phyloP scores from a whole-genome alignment of 2,888 invertebrate genomes.

The Cordilura impudica region DNA sequence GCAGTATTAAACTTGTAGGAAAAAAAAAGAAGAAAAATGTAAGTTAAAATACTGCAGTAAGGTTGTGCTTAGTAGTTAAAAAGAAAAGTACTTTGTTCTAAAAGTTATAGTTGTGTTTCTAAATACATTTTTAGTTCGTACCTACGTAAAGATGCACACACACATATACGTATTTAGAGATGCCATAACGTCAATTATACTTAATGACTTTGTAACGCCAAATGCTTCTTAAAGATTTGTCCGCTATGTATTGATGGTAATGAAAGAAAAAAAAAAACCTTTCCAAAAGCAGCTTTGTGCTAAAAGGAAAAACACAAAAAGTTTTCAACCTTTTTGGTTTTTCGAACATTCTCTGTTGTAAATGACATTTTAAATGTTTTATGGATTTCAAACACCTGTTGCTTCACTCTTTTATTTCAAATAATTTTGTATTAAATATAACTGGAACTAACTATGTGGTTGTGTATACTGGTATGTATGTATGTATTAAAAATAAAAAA shows the following conservation, averaged over 20 bases:
- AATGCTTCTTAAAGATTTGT: conserved; percentile 51
- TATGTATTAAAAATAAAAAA: too few relatives aligned
- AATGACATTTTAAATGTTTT: too few relatives aligned
- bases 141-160: conserved; percentile 33
- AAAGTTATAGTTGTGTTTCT: not conserved
- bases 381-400: too few relatives aligned
- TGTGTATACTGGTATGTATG: too few relatives aligned
- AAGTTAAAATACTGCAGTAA: conserved; percentile 34
- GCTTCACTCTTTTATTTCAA: too few relatives aligned
- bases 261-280: not conserved
- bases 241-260: conserved; percentile 33
- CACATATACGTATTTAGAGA: conserved; percentile 42
- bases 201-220: conserved; percentile 60
- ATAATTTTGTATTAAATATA: too few relatives aligned
- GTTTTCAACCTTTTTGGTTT: too few relatives aligned
- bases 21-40: not conserved
- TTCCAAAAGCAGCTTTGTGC: not conserved
- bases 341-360: too few relatives aligned
- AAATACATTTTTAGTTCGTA: not conserved
- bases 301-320: too few relatives aligned
- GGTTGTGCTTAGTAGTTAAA: conserved; percentile 5
- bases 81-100: not conserved
- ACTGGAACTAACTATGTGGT: too few relatives aligned
- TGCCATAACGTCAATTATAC: conserved; percentile 59
- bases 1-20: not conserved